Evolutionary conservation across 2,888 invertebrate genomes (phyloP), one percentile per base, ranked within the genome.

Genomic region (Limnephilus rhombicus): DNA sequence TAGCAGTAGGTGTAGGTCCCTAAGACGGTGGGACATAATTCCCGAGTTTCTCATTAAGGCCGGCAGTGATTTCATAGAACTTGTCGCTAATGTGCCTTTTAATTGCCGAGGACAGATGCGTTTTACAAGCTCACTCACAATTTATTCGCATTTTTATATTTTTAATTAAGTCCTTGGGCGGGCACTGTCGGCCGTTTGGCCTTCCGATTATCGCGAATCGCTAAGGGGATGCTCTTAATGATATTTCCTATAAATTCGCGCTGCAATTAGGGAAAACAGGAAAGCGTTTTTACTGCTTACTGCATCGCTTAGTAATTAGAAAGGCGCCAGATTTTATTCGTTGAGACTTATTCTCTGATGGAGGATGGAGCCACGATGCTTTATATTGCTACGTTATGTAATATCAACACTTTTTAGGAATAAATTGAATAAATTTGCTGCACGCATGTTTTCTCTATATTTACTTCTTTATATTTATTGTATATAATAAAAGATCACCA

Each of bases 31-130:
- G 83, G 91, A 86, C 93, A 92, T 93, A 93, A 93, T 91, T 93
- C 92, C 90, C 92, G 89, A 90, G 92, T 92, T 93, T 92, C 93
- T 93, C 93, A 93, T 93, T 93, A 93, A 90, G 92, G 90, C 90
- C 88, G 45, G 90, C 85, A 92, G 92, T 90, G 93, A 93, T 93
- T 88, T 91, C 93, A 90, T 82, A 91, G 92, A 89, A 92, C 91
- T 92, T 93, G 80, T 53, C 90, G 82, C 92, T 93, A 93, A 93
- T 93, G 93, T 90, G 92, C 92, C 87, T 93, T 93, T 93, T 93
- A 93, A 93, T 93, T 93, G 93, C 93, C 90, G 83, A 93, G 93
- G 93, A 93, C 93, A 93, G 93, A 93, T 93, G 93, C 92, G 93
- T 93, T 92, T 92, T 92, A 92, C 93, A 93, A 92, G 92, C 92